These are phyloP conservation scores for Patella pellucida DNA, from an alignment of 2,888 invertebrate species.

Conservation along the genomic window DNA sequence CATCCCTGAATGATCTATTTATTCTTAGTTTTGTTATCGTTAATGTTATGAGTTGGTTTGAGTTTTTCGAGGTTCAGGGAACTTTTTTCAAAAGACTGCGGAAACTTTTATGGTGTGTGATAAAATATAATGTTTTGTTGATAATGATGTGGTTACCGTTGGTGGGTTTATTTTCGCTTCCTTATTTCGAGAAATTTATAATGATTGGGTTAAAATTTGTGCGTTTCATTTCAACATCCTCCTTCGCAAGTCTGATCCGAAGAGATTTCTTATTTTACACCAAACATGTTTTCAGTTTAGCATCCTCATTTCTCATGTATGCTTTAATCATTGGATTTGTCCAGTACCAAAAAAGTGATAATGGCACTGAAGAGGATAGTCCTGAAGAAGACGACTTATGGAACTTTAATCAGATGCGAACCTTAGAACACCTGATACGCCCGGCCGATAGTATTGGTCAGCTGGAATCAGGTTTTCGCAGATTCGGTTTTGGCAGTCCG, in stretches of 20 bases:
- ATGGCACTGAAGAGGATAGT: constrained; percentile 32
- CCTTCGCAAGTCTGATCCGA: constrained; percentile 56
- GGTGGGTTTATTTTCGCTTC: constrained; percentile 71
- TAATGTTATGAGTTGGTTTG: constrained; percentile 72
- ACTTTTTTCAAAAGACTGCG: constrained; percentile 63
- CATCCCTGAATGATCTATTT: constrained; percentile 74
- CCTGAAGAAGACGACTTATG: constrained; percentile 66
- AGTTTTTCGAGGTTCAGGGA: constrained; percentile 70
- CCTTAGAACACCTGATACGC: constrained; percentile 49
- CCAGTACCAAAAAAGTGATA: constrained; percentile 36
- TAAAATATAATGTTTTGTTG: constrained; percentile 72
- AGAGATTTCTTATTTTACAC: constrained; percentile 58
- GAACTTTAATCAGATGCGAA: constrained; percentile 66
- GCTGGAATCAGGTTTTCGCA: constrained; percentile 60
- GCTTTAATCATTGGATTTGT: constrained; percentile 41
- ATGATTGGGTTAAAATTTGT: constrained; percentile 62
- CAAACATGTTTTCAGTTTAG: constrained; percentile 41
- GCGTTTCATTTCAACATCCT: constrained; percentile 65
- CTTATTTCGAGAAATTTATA: constrained; percentile 65
- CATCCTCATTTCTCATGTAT: constrained; percentile 61
- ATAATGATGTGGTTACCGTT: constrained; percentile 72
- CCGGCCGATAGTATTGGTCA: constrained; percentile 22
- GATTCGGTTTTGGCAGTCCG: constrained; percentile 61
- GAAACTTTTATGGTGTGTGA: constrained; percentile 69
- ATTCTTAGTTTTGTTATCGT: constrained; percentile 71